Base-by-base conservation (phyloP, 1,140 invertebrate species). In the Orchesella cincta region DNA sequence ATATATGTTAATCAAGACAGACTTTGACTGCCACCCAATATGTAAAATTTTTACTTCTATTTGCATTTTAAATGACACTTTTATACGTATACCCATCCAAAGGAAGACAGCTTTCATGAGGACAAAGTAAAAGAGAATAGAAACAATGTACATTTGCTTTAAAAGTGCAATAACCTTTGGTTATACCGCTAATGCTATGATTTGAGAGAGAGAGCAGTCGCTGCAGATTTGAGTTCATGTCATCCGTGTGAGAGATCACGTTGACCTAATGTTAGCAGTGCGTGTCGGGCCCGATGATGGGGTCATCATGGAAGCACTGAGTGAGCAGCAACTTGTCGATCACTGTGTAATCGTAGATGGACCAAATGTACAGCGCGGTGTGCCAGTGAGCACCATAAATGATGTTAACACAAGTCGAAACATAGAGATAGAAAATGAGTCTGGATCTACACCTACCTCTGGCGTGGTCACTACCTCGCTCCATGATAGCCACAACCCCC, bases 301-400 rank as follows among this genome's bases (percentile, higher is more conserved):
- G 71, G 34, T 51, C 71, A 73, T 73, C 35, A 73, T 73, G 71
- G 71, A 73, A 36, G 34, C 71, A 46, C 36, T 73, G 23, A 73
- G 35, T 51, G 71, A 73, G 36, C 34, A 73, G 71, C 2, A 14
- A 26, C 71, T 73, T 29, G 71, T 73, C 20, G 71, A 73, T 29
- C 71, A 73, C 29, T 73, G 71, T 29, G 71, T 73, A 3, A 73
- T 73, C 29, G 71, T 73, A 18, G 71, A 51, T 31, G 29, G 67
- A 71, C 29, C 67, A 71, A 31, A 31, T 23, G 5, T 29, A 5
- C 67, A 31, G 16, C 67, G 52, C 12, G 52, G 52, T 18, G 52
- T 3, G 14, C 3, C 52, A n/a, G 52, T 71, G 14, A 18, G 14
- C 31, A 16, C 16, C 2, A 33, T 31, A 26, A 33, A 36, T 14